Evolutionary conservation across 2,797 vertebrate species (phyloP).

Genomic region (Podargus strigoides): DNA sequence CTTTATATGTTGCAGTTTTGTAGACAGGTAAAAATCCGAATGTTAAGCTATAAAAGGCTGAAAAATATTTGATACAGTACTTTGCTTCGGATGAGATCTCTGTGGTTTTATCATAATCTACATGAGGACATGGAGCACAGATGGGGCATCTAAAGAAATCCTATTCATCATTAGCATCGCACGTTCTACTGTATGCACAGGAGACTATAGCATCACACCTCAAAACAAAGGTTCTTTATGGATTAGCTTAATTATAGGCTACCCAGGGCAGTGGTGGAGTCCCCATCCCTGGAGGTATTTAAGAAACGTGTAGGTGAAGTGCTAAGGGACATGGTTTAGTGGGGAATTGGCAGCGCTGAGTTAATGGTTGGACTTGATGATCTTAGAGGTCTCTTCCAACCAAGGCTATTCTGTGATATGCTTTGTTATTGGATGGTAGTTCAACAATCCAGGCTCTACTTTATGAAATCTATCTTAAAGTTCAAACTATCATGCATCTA

Average conservation of each 20-base stretch:
- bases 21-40: neutral
- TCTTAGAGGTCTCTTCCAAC: no score
- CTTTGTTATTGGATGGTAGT: neutral
- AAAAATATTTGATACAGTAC: neutral
- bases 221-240: neutral
- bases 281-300: no score
- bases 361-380: no score
- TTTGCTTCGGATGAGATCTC: neutral
- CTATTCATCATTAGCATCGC: neutral
- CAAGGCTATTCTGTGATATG: no score
- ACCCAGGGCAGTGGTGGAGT: no score
- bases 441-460: neutral
- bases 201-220: neutral
- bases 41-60: neutral
- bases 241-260: neutral
- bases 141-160: neutral
- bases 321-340: no score
- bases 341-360: no score
- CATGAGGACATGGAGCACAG: neutral
- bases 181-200: neutral
- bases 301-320: no score
- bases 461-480: neutral
- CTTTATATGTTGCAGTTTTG: neutral
- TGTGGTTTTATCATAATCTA: neutral
- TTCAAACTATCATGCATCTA: neutral